Percentiles rank a stretch among this genome's conserved stretches.
Evolutionary conservation across 2,888 invertebrate species (phyloP).

Genomic region (Lamellibrachia columna): DNA sequence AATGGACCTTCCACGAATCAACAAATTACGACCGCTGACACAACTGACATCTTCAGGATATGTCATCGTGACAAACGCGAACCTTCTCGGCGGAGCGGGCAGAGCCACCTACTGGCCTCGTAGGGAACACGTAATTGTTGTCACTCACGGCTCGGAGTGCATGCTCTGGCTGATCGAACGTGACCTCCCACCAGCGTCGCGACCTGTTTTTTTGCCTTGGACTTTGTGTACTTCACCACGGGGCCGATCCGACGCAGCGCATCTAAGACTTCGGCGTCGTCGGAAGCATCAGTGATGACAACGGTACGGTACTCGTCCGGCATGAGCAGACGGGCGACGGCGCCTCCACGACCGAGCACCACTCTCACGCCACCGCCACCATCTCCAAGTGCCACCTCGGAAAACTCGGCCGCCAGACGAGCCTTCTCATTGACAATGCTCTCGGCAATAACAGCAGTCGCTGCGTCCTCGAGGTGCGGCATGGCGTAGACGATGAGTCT

Average conservation of each 20-base stretch:
- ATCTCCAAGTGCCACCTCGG: not conserved
- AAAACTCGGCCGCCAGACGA: not conserved
- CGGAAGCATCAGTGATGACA: not conserved
- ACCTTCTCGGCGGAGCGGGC: not conserved
- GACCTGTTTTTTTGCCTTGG: not conserved
- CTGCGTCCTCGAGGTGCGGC: not conserved
- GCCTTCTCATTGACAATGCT: not conserved
- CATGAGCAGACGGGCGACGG: not conserved
- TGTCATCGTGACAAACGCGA: not conserved
- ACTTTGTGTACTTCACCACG: not conserved
- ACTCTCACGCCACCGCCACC: slow-evolving; percentile 19
- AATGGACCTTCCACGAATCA: not conserved
- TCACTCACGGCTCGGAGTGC: not conserved
- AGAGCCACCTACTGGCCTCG: not conserved
- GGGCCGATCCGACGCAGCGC: slow-evolving; percentile 5
- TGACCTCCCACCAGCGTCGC: slow-evolving; percentile 16
- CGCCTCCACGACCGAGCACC: slow-evolving; percentile 17
- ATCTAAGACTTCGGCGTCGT: not conserved
- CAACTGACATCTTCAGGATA: not conserved
- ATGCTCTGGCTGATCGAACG: not conserved
- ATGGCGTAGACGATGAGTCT: not conserved
- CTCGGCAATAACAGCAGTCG: not conserved
- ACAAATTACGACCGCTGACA: not conserved
- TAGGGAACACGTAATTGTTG: not conserved
- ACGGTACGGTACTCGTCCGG: slow-evolving; percentile 22